phyloP scores from a whole-genome alignment of 1,140 invertebrate genomes.

The Drosophila tani region DNA sequence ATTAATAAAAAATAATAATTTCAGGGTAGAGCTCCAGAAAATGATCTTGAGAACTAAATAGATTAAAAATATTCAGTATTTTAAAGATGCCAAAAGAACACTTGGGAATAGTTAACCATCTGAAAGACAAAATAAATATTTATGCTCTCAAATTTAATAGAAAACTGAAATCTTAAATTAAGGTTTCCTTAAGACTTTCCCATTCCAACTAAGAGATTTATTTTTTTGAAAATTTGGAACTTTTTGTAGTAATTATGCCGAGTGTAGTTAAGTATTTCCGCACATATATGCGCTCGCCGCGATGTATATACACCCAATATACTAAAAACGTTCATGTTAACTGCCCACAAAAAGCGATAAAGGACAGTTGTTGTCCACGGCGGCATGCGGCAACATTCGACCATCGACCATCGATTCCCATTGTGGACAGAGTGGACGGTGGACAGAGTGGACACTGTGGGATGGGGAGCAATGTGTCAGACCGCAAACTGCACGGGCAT shows the following conservation, averaged over 20 bases:
- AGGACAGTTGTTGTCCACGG: conserved; percentile 67
- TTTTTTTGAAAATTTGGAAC: neutral
- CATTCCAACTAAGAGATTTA: neutral
- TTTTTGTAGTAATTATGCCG: neutral
- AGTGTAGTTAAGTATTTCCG: conserved; percentile 14
- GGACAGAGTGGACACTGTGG: conserved; percentile 9
- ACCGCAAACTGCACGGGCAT: conserved; percentile 69
- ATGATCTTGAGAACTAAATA: too few relatives aligned
- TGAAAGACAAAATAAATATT: neutral
- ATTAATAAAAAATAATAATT: too few relatives aligned
- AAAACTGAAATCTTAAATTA: neutral
- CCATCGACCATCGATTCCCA: conserved; percentile 32
- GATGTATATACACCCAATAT: conserved; percentile 34
- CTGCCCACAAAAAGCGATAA: conserved; percentile 81
- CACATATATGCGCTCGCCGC: conserved; percentile 21
- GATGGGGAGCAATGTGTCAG: conserved; percentile 55
- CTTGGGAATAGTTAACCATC: neutral
- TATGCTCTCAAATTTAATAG: neutral
- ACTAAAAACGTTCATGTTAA: conserved; percentile 69
- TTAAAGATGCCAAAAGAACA: too few relatives aligned
- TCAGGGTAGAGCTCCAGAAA: too few relatives aligned
- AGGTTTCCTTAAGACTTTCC: neutral
- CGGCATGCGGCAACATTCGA: conserved; percentile 43
- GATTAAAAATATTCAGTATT: too few relatives aligned
- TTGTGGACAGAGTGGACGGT: conserved; percentile 8